These are phyloP conservation scores for Dendrolimus houi DNA, from an alignment of 2,888 invertebrate species.

Conservation along the genomic window DNA sequence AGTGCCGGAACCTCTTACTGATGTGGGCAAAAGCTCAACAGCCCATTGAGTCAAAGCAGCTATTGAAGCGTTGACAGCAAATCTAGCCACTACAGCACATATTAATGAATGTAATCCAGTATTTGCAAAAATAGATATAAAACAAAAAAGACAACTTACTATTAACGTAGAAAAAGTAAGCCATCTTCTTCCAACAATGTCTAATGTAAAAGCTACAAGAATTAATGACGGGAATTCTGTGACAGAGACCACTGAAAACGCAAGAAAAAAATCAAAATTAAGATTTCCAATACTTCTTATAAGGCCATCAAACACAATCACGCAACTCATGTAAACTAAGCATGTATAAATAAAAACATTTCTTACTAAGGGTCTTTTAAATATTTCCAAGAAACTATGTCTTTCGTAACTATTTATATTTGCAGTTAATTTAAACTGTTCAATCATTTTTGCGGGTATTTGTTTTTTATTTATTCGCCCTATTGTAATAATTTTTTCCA, in stretches of 20 bases:
- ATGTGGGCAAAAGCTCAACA: slow-evolving; percentile 43
- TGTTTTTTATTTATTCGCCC: slow-evolving; percentile 40
- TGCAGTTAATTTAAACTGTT: slow-evolving; percentile 30
- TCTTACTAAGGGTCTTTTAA: slow-evolving; percentile 37
- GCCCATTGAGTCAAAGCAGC: slow-evolving; percentile 41
- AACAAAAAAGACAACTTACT: slow-evolving; percentile 30
- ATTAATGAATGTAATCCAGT: slow-evolving; percentile 31
- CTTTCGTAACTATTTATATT: slow-evolving; percentile 25
- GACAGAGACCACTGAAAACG: slow-evolving; percentile 40
- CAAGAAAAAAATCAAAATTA: slow-evolving; percentile 43
- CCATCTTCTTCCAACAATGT: slow-evolving; percentile 45
- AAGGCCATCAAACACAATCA: slow-evolving; percentile 39
- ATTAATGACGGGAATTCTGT: slow-evolving; percentile 46
- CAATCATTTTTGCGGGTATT: slow-evolving; percentile 34
- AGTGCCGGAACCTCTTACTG: slow-evolving; percentile 43
- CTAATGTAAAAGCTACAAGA: slow-evolving; percentile 39
- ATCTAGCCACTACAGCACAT: slow-evolving; percentile 40
- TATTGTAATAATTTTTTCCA: slow-evolving; percentile 35
- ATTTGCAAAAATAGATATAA: slow-evolving; percentile 30
- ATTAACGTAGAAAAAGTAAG: slow-evolving; percentile 2
- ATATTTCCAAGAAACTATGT: slow-evolving; percentile 28
- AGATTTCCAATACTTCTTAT: slow-evolving; percentile 39
- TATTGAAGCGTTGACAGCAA: slow-evolving; percentile 39
- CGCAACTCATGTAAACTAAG: slow-evolving; percentile 37
- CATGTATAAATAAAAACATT: slow-evolving; percentile 36